Percentiles rank a stretch among this genome's conserved stretches.
Evolutionary conservation across 2,888 invertebrate species (phyloP).

Genomic region (Atherix ibis): DNA sequence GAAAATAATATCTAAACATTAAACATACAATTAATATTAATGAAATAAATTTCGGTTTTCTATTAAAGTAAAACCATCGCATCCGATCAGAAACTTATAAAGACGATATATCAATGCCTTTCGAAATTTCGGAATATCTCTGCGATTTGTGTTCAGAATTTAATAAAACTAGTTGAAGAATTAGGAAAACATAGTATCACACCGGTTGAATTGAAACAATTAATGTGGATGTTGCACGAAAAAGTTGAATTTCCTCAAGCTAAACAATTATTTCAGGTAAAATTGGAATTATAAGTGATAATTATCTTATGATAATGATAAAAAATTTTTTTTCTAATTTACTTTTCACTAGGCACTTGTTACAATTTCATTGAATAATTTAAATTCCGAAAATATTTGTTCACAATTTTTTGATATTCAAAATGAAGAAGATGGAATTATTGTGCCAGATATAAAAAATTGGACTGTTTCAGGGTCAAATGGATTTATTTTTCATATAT

Average conservation of each 20-base stretch:
- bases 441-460: constrained; percentile 38
- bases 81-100: constrained; percentile 36
- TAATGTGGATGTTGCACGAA: constrained; percentile 31
- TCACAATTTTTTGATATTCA: constrained; percentile 38
- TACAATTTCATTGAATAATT: constrained; percentile 24
- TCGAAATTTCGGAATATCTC: constrained; percentile 29
- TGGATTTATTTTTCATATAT: constrained; percentile 43
- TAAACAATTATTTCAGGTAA: constrained; percentile 27
- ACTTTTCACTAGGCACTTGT: constrained; percentile 29
- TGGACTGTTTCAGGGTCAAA: constrained; percentile 39
- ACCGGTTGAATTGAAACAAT: constrained; percentile 39
- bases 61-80: constrained; percentile 36
- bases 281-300: no score
- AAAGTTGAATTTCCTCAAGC: constrained; percentile 24
- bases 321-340: neutral
- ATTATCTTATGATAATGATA: neutral
- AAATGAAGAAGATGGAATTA: constrained; percentile 34
- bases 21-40: no score
- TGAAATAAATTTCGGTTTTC: no score
- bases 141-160: constrained; percentile 33
- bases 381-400: constrained; percentile 28
- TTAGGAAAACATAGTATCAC: constrained; percentile 40
- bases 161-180: constrained; percentile 39
- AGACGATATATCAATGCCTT: constrained; percentile 33
- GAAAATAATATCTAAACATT: no score